A percentile compares a stretch with the other conserved stretches of the same genome.
These are phyloP conservation scores for Argyresthia goedartella DNA, from an alignment of 2,888 invertebrate genomes.

Conservation along the genomic window DNA sequence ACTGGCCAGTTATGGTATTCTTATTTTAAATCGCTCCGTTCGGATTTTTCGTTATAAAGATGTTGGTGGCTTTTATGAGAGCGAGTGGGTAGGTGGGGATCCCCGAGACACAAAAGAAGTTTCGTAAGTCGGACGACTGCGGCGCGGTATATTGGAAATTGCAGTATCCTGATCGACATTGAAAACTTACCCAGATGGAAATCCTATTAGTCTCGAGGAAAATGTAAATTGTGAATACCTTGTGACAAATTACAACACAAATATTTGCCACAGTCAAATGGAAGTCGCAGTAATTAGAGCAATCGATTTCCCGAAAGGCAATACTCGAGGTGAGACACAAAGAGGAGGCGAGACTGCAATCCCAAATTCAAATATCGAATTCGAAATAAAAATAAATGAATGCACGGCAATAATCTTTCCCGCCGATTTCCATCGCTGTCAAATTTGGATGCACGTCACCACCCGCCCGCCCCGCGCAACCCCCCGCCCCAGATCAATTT, in stretches of 20 bases:
- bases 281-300: no score
- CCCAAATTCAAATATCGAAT: constrained; percentile 25
- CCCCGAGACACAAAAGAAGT: not conserved
- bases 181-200: no score
- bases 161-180: not conserved
- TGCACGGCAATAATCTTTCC: constrained; percentile 61
- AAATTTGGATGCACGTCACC: constrained; percentile 58
- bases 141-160: not conserved
- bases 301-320: no score
- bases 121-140: not conserved
- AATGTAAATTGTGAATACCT: not conserved
- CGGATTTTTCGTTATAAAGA: constrained; percentile 50
- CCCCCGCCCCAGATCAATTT: constrained; percentile 63
- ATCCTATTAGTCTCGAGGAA: not conserved
- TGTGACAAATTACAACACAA: no score
- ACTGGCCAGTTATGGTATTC: constrained; percentile 66
- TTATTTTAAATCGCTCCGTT: constrained; percentile 67
- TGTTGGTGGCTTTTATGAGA: constrained; percentile 32
- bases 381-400: constrained; percentile 26
- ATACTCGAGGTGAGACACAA: no score
- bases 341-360: constrained; percentile 13
- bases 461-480: constrained; percentile 27
- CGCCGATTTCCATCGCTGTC: constrained; percentile 71
- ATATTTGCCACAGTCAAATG: no score
- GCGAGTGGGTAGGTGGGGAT: constrained; percentile 8